Conservation (phyloP, 2,797 vertebrate species). For the Caiman crocodilus region DNA sequence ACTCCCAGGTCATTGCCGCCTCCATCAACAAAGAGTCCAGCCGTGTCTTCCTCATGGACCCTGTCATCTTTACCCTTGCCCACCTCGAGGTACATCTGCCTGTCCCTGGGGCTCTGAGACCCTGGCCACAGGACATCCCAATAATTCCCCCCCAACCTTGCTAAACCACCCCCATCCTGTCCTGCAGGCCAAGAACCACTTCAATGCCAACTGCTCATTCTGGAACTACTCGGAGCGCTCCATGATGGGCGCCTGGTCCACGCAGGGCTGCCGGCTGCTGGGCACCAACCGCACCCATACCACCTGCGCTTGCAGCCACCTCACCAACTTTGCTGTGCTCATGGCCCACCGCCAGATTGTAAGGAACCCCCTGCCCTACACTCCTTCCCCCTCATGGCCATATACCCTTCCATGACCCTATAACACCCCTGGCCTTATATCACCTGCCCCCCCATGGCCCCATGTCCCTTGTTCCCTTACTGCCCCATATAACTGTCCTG, state of each 20-base stretch:
- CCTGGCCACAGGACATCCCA: neutral
- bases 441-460: neutral
- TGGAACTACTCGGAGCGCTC: slow-evolving; percentile 97
- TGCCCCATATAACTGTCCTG: no score
- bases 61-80: slow-evolving; percentile 92
- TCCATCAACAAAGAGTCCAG: slow-evolving; percentile 97
- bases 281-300: slow-evolving; percentile 93
- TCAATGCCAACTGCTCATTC: slow-evolving; percentile 95
- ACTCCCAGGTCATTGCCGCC: slow-evolving; percentile 92
- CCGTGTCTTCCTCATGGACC: slow-evolving; percentile 93
- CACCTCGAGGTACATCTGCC: slow-evolving; percentile 87
- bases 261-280: slow-evolving; percentile 92
- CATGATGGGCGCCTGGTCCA: slow-evolving; percentile 95
- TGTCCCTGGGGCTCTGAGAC: neutral
- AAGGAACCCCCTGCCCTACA: slow-evolving; percentile 45
- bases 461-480: neutral
- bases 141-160: neutral
- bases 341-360: slow-evolving; percentile 92
- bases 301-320: slow-evolving; percentile 95
- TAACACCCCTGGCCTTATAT: no score
- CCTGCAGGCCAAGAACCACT: slow-evolving; percentile 90
- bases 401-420: no score
- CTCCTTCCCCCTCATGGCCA: neutral
- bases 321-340: slow-evolving; percentile 95
- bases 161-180: neutral